Evolutionary conservation across 2,888 invertebrate genomes (phyloP).

Genomic region (Ypsolopha scabrella): DNA sequence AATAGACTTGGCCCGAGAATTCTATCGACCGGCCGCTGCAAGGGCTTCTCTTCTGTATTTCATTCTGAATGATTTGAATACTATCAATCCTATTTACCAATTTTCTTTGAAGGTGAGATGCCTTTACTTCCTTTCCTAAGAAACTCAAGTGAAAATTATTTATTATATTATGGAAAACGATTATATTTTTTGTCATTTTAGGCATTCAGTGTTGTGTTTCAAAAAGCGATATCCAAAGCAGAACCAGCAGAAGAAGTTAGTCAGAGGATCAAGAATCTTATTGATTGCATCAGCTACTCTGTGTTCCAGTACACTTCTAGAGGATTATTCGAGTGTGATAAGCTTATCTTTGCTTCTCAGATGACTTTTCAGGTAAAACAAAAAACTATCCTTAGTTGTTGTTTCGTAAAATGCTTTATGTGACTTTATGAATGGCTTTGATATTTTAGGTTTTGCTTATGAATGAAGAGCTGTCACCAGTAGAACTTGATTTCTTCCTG

Average conservation of each 20-base stretch:
- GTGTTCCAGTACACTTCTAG: constrained; percentile 95
- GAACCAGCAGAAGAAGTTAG: constrained; percentile 84
- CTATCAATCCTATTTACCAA: constrained; percentile 97
- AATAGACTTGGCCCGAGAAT: constrained; percentile 94
- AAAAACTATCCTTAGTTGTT: too few species aligned
- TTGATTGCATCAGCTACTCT: constrained; percentile 94
- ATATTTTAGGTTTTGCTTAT: constrained; percentile 80
- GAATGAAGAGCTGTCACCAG: constrained; percentile 86
- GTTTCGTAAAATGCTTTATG: too few species aligned
- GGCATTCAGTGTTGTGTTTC: constrained; percentile 98
- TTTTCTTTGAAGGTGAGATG: constrained; percentile 88
- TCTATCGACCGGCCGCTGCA: constrained; percentile 89
- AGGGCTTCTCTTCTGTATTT: constrained; percentile 95
- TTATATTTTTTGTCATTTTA: constrained; percentile 26
- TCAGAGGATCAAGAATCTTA: constrained; percentile 86
- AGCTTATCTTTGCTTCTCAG: constrained; percentile 95
- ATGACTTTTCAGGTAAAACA: constrained; percentile 89
- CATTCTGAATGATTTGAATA: constrained; percentile 94
- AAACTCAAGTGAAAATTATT: background rate
- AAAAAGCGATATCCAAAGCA: constrained; percentile 93
- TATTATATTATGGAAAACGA: background rate
- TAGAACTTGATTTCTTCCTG: constrained; percentile 91
- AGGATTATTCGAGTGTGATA: constrained; percentile 96
- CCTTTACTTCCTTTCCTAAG: background rate
- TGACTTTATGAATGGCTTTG: background rate